phyloP scores from a whole-genome alignment of 2,113 vertebrate genomes.

The Sylvietta virens region DNA sequence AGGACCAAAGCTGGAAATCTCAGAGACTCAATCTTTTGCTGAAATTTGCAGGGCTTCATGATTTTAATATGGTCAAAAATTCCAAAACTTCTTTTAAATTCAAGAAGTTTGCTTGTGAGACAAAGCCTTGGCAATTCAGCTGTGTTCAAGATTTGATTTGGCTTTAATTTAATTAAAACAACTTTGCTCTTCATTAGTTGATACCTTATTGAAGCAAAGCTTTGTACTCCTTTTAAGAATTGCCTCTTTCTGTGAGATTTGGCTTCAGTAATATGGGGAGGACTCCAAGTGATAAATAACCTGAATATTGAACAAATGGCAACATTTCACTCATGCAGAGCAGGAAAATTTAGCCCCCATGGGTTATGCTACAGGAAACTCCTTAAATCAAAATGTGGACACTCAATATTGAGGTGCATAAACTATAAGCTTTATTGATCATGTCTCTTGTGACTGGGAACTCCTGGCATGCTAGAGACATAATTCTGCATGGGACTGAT shows the following conservation, averaged over 20 bases:
- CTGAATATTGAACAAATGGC: slow-evolving; percentile 27
- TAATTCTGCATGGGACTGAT: not conserved
- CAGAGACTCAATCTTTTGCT: not conserved
- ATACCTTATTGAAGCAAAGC: not conserved
- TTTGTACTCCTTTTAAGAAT: not conserved
- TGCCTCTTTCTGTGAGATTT: not conserved
- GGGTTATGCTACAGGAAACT: slow-evolving; percentile 16
- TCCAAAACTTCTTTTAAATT: not conserved
- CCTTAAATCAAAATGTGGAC: slow-evolving; percentile 52
- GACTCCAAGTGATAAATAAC: slow-evolving; percentile 27
- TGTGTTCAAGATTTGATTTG: not conserved
- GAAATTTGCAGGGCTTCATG: not conserved
- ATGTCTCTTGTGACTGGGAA: not conserved
- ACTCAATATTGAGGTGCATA: slow-evolving; percentile 46
- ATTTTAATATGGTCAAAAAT: not conserved
- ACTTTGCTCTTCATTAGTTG: not conserved
- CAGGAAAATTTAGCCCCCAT: slow-evolving; percentile 11
- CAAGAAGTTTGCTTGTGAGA: not conserved
- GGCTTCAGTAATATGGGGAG: not conserved
- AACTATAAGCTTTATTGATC: slow-evolving; percentile 52
- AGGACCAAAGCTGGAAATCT: not conserved
- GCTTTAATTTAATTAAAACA: not conserved
- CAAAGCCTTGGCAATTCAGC: not conserved
- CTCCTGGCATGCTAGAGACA: not conserved
- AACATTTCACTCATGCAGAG: slow-evolving; percentile 28